These are phyloP conservation scores for Hemibagrus guttatus DNA, from an alignment of 2,797 vertebrate species.

Conservation along the genomic window DNA sequence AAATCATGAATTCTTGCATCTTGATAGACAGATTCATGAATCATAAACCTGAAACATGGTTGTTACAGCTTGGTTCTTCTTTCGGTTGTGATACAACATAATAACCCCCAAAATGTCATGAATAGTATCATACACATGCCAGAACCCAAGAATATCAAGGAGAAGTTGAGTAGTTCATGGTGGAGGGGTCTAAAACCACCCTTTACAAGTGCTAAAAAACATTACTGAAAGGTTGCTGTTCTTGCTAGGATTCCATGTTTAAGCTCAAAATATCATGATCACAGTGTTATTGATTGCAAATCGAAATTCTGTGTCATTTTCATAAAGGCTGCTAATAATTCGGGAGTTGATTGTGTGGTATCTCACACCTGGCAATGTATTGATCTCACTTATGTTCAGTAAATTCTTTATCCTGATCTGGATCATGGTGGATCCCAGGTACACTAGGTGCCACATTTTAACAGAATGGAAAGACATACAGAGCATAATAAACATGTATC, in stretches of 20 bases:
- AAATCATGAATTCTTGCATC: background rate
- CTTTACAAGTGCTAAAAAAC: no score
- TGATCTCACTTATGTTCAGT: background rate
- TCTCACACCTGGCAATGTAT: background rate
- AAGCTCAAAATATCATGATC: background rate
- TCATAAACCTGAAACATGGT: background rate
- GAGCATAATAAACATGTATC: conserved; percentile 20
- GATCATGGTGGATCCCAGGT: background rate
- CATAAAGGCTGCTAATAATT: background rate
- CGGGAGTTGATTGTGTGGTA: background rate
- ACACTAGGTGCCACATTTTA: no score
- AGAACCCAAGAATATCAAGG: background rate
- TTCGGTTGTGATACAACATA: background rate
- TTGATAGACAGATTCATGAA: background rate
- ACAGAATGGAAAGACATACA: background rate
- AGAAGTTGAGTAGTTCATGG: background rate
- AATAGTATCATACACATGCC: background rate
- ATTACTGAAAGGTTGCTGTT: background rate
- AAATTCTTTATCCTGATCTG: background rate
- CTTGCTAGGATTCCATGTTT: background rate
- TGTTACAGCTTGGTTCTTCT: background rate
- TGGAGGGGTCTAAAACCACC: background rate
- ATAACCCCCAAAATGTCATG: background rate
- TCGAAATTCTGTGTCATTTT: background rate
- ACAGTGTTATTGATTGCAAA: background rate